Evolutionary conservation across 2,797 vertebrate species (phyloP), one percentile per base, ranked within the genome.

Genomic region (Uromys caudimaculatus): DNA sequence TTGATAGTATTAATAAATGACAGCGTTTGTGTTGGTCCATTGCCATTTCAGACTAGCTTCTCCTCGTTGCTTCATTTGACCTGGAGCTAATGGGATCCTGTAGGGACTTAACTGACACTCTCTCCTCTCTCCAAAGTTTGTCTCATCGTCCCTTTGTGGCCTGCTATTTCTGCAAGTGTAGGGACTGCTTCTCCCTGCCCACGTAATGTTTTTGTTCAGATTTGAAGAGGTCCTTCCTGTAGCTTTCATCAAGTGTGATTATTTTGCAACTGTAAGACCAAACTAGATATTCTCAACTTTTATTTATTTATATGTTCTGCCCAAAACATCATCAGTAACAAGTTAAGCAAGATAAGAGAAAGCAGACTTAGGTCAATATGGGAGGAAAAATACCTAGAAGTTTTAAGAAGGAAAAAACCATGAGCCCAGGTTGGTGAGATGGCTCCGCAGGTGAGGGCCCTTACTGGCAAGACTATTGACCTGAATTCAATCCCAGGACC

Each of bases 391-490:
- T 90, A 77, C 38, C 41, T 16, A 41, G 52, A 90, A 86, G 35
- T 93, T 97, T 93, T 89, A 89, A 86, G 52, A 90, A 95, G 38
- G 3, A 52, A 73, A 95, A 75, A 62, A 76, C 32, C 32, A 81
- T 69, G 62, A 52, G 47, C 62, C 47, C 62, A 52, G 62, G 2
- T n/a, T 86, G 32, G 47, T 69, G 62, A 69, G 62, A 24, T 16
- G 32, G 21, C 17, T 67, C 60, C 50, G 29, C 60, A 67, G 19
- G 32, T 23, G 32, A 50, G 60, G 32, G 10, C 10, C 21, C 60
- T 47, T 35, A 12, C 32, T 24, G 62, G 13, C 62, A 27, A 85
- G 62, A 47, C 47, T 9, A 23, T 16, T 69, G 62, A 16, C 64
- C 47, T 52, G 47, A 86, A n/a, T 69, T 38, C 21, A 69, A 10